phyloP scores from a whole-genome alignment of 2,113 vertebrate species.

The Hiodon tergisus region DNA sequence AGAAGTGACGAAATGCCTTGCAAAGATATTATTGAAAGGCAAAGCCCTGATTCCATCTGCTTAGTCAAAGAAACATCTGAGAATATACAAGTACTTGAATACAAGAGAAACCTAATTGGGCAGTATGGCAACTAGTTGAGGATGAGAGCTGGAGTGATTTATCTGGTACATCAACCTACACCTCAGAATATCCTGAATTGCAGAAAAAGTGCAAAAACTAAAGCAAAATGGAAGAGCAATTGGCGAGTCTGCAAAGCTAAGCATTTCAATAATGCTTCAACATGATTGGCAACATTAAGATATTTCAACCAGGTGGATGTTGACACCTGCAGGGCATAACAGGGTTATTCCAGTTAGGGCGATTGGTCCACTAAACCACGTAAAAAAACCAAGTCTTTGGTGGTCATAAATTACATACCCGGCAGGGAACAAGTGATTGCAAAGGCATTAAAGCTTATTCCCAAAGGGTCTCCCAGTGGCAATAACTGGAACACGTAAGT shows the following conservation, averaged over 20 bases:
- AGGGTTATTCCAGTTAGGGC: neutral
- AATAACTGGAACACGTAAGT: constrained; percentile 16
- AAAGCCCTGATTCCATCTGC: too few species aligned
- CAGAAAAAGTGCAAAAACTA: too few species aligned
- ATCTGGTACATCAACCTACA: neutral
- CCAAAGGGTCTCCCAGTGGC: constrained; percentile 27
- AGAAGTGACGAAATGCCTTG: too few species aligned
- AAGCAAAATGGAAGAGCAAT: neutral
- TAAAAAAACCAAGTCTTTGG: constrained; percentile 1
- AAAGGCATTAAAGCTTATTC: neutral
- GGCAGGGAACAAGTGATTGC: neutral
- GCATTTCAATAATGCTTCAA: neutral
- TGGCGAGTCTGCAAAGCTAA: neutral
- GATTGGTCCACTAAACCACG: neutral
- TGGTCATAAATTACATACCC: neutral
- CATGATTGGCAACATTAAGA: neutral
- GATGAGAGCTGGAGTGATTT: neutral
- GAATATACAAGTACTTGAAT: too few species aligned
- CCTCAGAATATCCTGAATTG: too few species aligned
- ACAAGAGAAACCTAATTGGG: too few species aligned
- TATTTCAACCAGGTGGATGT: neutral
- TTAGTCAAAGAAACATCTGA: too few species aligned
- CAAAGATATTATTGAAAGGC: too few species aligned
- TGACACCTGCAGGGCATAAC: neutral
- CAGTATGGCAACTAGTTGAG: neutral